phyloP scores from a whole-genome alignment of 1,140 invertebrate species.

The Hesperophylax magnus region DNA sequence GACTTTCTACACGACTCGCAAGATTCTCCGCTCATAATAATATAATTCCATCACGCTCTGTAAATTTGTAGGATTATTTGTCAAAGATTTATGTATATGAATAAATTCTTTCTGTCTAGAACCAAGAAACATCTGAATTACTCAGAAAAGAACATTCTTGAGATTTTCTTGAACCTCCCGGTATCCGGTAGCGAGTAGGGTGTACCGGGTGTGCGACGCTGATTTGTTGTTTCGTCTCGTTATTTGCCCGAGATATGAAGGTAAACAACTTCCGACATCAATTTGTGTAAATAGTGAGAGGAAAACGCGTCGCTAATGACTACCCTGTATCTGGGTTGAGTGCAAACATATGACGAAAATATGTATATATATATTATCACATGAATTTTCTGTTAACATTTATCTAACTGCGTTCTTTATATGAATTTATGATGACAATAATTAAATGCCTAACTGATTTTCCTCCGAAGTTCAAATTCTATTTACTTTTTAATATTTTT shows the following conservation, averaged over 20 bases:
- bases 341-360: not conserved
- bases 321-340: not conserved
- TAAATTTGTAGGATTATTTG: constrained; percentile 9
- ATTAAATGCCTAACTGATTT: too few species aligned
- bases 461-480: too few species aligned
- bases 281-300: constrained; percentile 47
- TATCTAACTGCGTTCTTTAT: too few species aligned
- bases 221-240: constrained; percentile 50
- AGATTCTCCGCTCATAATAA: not conserved
- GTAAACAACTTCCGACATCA: constrained; percentile 50
- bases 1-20: too few species aligned
- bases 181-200: not conserved
- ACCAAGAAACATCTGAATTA: too few species aligned
- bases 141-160: too few species aligned
- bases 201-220: constrained; percentile 10
- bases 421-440: too few species aligned
- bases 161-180: too few species aligned
- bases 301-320: constrained; percentile 15
- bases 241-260: constrained; percentile 48
- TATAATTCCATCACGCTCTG: not conserved
- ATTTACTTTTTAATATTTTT: too few species aligned
- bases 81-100: constrained; percentile 20
- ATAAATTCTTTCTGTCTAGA: constrained; percentile 6
- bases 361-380: too few species aligned
- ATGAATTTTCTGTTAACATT: too few species aligned